These are phyloP conservation scores for Hydrolagus colliei DNA, from an alignment of 2,797 vertebrate genomes.

Conservation along the genomic window DNA sequence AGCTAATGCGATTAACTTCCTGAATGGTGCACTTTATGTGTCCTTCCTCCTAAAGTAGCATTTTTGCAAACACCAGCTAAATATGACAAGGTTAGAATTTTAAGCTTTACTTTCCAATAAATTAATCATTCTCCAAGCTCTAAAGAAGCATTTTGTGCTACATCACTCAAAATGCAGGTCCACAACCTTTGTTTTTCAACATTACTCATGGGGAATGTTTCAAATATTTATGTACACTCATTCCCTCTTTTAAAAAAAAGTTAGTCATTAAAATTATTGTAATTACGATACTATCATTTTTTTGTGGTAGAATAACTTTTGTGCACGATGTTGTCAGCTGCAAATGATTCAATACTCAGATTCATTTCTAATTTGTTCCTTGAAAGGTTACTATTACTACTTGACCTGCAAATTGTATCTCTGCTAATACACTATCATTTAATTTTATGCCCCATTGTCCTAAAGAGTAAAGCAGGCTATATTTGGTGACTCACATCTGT, in stretches of 20 bases:
- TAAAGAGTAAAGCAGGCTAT: conserved; percentile 58
- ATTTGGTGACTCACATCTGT: conserved; percentile 73
- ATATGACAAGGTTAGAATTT: conserved; percentile 70
- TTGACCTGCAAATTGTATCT: conserved; percentile 77
- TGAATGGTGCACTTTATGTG: conserved; percentile 66
- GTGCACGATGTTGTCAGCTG: conserved; percentile 48
- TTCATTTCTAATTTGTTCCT: conserved; percentile 76
- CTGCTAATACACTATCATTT: conserved; percentile 70
- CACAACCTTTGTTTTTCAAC: neutral
- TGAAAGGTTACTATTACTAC: conserved; percentile 70
- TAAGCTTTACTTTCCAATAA: conserved; percentile 53
- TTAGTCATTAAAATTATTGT: conserved; percentile 26
- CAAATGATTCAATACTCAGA: conserved; percentile 59
- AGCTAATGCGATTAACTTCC: conserved; percentile 75
- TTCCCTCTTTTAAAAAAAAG: conserved; percentile 20
- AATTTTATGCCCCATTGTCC: conserved; percentile 61
- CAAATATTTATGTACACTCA: conserved; percentile 13
- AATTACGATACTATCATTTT: conserved; percentile 33
- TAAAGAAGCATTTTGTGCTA: conserved; percentile 9
- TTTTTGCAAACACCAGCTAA: conserved; percentile 61
- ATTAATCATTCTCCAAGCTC: conserved; percentile 44
- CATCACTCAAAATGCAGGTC: conserved; percentile 11
- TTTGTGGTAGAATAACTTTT: conserved; percentile 41
- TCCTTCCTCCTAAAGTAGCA: conserved; percentile 47
- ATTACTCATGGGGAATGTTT: neutral